A percentile compares a stretch with the other conserved stretches of the same genome.
Conservation (phyloP, 2,888 invertebrate genomes). For the Lagria hirta region DNA sequence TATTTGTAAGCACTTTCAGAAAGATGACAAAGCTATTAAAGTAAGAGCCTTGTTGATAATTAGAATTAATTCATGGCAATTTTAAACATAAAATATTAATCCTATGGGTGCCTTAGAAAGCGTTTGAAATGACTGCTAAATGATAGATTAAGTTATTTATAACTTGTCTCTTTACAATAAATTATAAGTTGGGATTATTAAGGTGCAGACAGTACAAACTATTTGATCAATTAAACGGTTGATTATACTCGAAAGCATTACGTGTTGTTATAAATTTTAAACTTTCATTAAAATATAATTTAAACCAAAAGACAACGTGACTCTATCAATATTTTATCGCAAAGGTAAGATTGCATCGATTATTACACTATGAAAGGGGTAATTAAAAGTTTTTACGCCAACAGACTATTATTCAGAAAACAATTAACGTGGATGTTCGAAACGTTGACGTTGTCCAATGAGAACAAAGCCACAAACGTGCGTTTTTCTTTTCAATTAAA, state of each 20-base stretch:
- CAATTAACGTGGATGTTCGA: slow-evolving; percentile 2
- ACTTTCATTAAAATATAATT: slow-evolving; percentile 10
- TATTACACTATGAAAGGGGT: slow-evolving; percentile 13
- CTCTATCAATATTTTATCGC: slow-evolving; percentile 15
- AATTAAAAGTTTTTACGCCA: slow-evolving; percentile 17
- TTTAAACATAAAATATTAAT: too few species aligned
- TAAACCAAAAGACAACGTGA: slow-evolving; percentile 19
- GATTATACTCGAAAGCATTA: slow-evolving; percentile 18
- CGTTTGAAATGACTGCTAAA: slow-evolving; percentile 3
- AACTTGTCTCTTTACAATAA: slow-evolving; percentile 7
- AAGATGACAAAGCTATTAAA: too few species aligned
- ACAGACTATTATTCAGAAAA: slow-evolving; percentile 7
- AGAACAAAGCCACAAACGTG: slow-evolving; percentile 6
- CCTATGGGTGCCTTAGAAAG: too few species aligned
- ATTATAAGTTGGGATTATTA: slow-evolving; percentile 16
- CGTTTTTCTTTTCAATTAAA: not conserved
- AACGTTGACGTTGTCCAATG: slow-evolving; percentile 2
- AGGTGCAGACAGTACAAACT: slow-evolving; percentile 16
- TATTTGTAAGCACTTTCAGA: too few species aligned
- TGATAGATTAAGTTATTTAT: slow-evolving; percentile 15
- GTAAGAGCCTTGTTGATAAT: too few species aligned
- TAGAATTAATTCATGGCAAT: too few species aligned
- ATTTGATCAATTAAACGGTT: slow-evolving; percentile 17
- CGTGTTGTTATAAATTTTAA: slow-evolving; percentile 19
- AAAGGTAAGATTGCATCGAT: slow-evolving; percentile 17